A percentile compares a stretch with the other conserved stretches of the same genome.
Conservation (phyloP, 2,113 vertebrate species). For the Callaeas wilsoni region DNA sequence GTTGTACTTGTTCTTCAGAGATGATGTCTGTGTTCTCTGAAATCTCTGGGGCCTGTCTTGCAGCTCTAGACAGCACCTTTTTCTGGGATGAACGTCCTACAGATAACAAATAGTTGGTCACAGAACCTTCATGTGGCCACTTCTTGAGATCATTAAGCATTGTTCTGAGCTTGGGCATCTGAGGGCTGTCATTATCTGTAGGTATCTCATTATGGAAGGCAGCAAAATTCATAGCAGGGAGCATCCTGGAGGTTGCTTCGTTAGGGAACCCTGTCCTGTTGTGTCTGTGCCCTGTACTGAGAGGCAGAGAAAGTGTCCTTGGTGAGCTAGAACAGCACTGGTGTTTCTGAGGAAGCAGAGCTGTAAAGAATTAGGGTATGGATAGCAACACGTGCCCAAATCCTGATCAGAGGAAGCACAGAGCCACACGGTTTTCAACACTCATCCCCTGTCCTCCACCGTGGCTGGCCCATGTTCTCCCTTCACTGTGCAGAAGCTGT, state of each 20-base stretch:
- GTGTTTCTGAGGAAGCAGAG: neutral
- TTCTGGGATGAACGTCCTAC: neutral
- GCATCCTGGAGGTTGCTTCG: neutral
- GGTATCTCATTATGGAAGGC: neutral
- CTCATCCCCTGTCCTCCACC: neutral
- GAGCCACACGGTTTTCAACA: neutral
- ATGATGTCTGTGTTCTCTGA: neutral
- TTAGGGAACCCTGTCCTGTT: neutral
- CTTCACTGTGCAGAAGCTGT: neutral
- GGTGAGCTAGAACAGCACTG: neutral
- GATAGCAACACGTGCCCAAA: rapidly evolving
- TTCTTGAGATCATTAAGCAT: neutral
- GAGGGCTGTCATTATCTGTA: neutral
- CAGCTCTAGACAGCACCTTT: neutral
- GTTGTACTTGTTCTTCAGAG: neutral
- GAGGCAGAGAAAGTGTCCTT: neutral
- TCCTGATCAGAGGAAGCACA: neutral
- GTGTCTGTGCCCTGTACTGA: neutral
- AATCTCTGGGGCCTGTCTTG: neutral
- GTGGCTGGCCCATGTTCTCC: neutral
- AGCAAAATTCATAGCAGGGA: neutral
- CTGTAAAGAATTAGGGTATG: neutral
- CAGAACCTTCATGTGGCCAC: neutral
- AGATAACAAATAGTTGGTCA: neutral
- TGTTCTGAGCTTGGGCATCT: neutral